Base-by-base conservation (phyloP, 2,888 invertebrate species). In the Troides oblongomaculatus region DNA sequence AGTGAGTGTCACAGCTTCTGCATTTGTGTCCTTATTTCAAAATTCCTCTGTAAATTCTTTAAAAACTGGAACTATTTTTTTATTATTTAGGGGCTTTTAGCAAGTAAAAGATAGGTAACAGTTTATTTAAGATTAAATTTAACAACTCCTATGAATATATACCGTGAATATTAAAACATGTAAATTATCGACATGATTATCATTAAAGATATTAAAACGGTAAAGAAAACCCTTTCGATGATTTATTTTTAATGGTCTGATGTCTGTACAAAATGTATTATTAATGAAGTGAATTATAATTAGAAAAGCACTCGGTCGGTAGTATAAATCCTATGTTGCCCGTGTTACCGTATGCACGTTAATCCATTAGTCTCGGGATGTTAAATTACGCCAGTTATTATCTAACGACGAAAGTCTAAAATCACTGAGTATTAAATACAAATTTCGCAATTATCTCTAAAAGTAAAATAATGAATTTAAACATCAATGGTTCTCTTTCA, bases 351-450 rank as follows among this genome's bases (percentile, higher is more conserved):
- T 65, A 59, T 66, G 66, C 59, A 60, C 59, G 59, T 66, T 60
- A 66, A 66, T 66, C 59, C 59, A 66, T 66, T 66, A 66, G 66
- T 53, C 30, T 30, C 10, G 66, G 59, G 59, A 60, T 66, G 59
- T 50, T 66, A 65, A 65, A 58, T 65, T 65, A 43, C 58, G 43
- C 25, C 57, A 43, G 65, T 65, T 58, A 25, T 58, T 65, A 65
- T 59, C 65, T 65, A 46, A 65, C 43, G 58, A 65, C 43, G 46
- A 43, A 65, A 65, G 58, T 43, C 58, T 14, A 58, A 25, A 58
- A 21, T 14, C 21, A 14, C 12, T 58, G 10, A 58, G 21, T 58
- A 39, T 43, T 43, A 65, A n/a, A 6, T 53, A 53, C 6, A 18
- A n/a, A 53, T 53, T n/a, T 14, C 3, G 18, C 0, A n/a, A 53